Base-by-base conservation (phyloP, 2,113 vertebrate species). In the Microcebus ravelobensis region DNA sequence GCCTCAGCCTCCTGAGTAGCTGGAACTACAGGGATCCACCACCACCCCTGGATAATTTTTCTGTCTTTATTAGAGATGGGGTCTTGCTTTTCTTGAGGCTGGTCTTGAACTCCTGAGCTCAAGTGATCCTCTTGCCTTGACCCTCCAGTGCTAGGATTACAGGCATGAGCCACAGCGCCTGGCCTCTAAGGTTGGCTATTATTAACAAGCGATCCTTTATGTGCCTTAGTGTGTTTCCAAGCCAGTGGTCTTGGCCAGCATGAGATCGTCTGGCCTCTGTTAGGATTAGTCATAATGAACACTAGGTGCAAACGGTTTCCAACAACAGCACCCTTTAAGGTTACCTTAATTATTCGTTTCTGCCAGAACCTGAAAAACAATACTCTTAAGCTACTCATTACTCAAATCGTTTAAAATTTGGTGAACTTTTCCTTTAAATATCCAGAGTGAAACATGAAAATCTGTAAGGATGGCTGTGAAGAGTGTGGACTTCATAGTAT, bases 351-450 rank as follows among this genome's bases (percentile, higher is more conserved):
- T 76, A 6, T 84, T 95, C 21, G 61, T 93, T 92, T 42, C 61
- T 86, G 55, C 63, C 48, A 83, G 61, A 59, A 82, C 48, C 82
- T 85, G 42, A 76, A 86, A 90, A 92, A 21, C 23, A 90, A 15
- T 71, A 52, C 55, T 84, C 12, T 50, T 52, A 4, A 71, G 48
- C 68, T 42, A 29, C 55, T 81, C n/a, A 29, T 14, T 39, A 27
- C 25, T 73, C 34, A 74, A 42, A 52, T 65, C 67, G 34, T 92
- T 94, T 71, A 92, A 88, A 96, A 76, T 50, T 48, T 63, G 36
- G 36, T 57, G 68, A 87, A 36, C 29, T 77, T 95, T 84, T 90
- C 29, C 68, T 71, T 96, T 39, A 91, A 52, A 57, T 57, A 79
- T 34, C 2, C 52, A 55, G 1, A 93, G 27, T 39, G 29, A 95